Percentiles rank a stretch among this genome's conserved stretches.
phyloP scores from a whole-genome alignment of 2,113 vertebrate species.

The Pseudopodoces humilis region DNA sequence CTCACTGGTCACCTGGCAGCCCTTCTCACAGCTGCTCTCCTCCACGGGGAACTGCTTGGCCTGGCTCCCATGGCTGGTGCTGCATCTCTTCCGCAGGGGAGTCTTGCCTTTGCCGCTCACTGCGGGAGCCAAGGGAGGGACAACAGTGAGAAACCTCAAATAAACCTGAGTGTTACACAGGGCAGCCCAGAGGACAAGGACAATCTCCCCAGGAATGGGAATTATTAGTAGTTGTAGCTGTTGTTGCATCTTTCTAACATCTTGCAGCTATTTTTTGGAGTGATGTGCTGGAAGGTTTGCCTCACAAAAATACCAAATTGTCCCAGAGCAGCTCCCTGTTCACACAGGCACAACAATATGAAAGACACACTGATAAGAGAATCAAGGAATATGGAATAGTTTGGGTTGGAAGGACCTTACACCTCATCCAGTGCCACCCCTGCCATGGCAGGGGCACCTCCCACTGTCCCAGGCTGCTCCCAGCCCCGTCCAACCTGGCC shows the following conservation, averaged over 20 bases:
- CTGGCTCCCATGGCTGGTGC: slow-evolving; percentile 66
- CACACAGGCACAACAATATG: neutral
- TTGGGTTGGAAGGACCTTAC: neutral
- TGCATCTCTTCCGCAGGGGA: slow-evolving; percentile 86
- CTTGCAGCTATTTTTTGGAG: neutral
- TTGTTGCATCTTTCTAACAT: neutral
- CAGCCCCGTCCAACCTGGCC: neutral
- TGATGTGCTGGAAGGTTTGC: neutral
- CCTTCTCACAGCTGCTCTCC: slow-evolving; percentile 92
- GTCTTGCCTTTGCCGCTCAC: slow-evolving; percentile 95
- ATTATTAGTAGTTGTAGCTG: neutral
- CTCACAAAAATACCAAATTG: neutral
- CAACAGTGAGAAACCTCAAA: neutral
- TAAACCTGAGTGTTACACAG: neutral
- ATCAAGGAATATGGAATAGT: fast-evolving
- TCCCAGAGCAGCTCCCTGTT: too few species aligned
- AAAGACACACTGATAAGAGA: neutral
- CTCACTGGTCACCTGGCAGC: slow-evolving; percentile 97
- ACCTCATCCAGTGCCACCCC: fast-evolving
- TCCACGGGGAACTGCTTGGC: slow-evolving; percentile 72
- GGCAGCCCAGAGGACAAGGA: neutral
- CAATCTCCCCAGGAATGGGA: neutral
- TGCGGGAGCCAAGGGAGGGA: slow-evolving; percentile 43
- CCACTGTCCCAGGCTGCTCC: neutral
- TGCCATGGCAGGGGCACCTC: neutral